Percentiles rank a stretch among this genome's conserved stretches.
phyloP scores from a whole-genome alignment of 2,797 vertebrate species.

The Valencia hispanica region DNA sequence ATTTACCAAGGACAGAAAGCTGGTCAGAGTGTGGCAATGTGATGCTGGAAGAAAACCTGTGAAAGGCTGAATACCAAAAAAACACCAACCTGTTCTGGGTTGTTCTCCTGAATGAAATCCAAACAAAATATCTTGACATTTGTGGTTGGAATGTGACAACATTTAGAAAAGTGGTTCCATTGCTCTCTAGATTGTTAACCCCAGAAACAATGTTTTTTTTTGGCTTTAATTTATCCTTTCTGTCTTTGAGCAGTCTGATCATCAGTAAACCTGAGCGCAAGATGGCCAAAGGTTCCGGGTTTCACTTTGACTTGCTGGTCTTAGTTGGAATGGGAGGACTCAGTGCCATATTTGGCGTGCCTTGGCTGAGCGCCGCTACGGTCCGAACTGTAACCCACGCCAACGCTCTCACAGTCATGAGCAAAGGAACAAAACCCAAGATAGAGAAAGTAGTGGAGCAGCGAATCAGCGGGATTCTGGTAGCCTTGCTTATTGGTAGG shows the following conservation, averaged over 20 bases:
- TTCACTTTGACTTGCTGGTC: conserved; percentile 93
- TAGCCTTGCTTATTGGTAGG: conserved; percentile 93
- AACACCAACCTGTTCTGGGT: not conserved
- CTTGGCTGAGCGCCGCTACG: conserved; percentile 96
- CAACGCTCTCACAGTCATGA: conserved; percentile 94
- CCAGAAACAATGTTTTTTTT: not conserved
- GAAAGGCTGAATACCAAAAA: not conserved
- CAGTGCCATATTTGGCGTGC: conserved; percentile 90
- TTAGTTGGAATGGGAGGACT: conserved; percentile 94
- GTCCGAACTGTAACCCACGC: conserved; percentile 94
- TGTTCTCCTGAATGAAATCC: not conserved
- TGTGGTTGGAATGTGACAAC: not conserved
- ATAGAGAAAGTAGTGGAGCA: conserved; percentile 94
- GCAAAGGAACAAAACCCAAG: conserved; percentile 83
- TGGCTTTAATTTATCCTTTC: not conserved
- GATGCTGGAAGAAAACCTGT: not conserved
- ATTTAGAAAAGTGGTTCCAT: not conserved
- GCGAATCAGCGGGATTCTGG: conserved; percentile 90
- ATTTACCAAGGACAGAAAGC: not conserved
- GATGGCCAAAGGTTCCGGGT: conserved; percentile 94
- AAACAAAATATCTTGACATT: not conserved
- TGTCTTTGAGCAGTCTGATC: conserved; percentile 83
- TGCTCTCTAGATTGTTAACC: not conserved
- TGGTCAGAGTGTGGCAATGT: not conserved
- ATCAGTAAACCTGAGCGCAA: conserved; percentile 96